Base-by-base conservation (phyloP, 2,797 vertebrate species). In the Crax fasciolata region DNA sequence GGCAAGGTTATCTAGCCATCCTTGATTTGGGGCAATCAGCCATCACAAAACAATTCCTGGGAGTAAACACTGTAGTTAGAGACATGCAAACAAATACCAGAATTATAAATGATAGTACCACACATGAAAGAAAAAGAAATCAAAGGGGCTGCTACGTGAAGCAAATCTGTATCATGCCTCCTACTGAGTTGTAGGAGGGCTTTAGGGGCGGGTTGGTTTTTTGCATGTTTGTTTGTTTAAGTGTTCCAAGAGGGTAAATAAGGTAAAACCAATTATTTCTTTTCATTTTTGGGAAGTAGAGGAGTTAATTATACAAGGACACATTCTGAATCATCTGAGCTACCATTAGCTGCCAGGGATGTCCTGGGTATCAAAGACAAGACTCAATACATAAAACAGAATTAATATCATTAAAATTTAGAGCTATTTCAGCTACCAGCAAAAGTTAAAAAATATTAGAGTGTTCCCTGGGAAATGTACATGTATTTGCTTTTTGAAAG, bases 1-100 rank as follows among this genome's bases (percentile, higher is more conserved):
- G 90, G 63, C 2, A 77, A 95, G 94, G 79, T 97, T 97, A 96
- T 97, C 93, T 97, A 87, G 55, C 93, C 76, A 94, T 89, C 68
- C 90, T 95, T 96, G 96, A 95, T 97, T 93, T 97, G 93, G 93
- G 93, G 94, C 96, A 97, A 96, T 96, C 96, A 97, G 83, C 91
- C 90, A 97, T 95, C 62, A 96, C 95, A 96, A 94, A 97, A 95
- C 94, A 97, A 96, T 97, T 95, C 93, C 89, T 97, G 77, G 75
- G 95, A 96, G 96, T 96, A 97, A 97, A 97, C 90, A 94, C 94
- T 71, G 28, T 75, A 95, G 96, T 79, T 89, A 95, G 81, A 97
- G 55, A 92, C 73, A 74, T 91, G 90, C 84, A 97, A 96, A 97
- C 93, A 97, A 96, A 95, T 79, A 83, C 68, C 68, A 84, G 82